Evolutionary conservation across 2,888 invertebrate genomes (phyloP), one percentile per base, ranked within the genome.

Genomic region (Sminthurinus aureus): DNA sequence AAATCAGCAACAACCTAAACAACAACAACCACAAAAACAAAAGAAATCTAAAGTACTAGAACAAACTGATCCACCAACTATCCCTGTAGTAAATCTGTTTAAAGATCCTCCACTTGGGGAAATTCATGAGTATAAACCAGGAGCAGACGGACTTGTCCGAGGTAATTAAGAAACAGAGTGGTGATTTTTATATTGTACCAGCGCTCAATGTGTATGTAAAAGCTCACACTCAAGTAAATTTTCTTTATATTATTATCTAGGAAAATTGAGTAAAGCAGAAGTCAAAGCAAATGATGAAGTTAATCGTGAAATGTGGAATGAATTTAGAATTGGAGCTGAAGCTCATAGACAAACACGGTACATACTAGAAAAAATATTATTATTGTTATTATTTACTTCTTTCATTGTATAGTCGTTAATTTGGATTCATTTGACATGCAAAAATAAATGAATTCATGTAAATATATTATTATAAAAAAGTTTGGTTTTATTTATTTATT

Each of bases 241-340:
- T n/a, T n/a, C n/a, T n/a, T n/a, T n/a, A 52, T n/a, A 66, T 9
- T 58, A 9, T 12, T 12, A n/a, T n/a, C n/a, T n/a, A n/a, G n/a
- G n/a, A n/a, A 67, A 69, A 22, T 58, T 71, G n/a, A 52, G 74
- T 18, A 79, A 71, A 90, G 97, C 96, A 89, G 98, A 98, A 89
- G 92, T 92, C 89, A 93, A 95, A 87, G 96, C 97, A 4, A 90
- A 98, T 50, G 99, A 99, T 90, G 92, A 94, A 89, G 93, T 96
- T 91, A 96, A 98, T 88, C 95, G 94, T 89, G 98, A 98, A 89
- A 95, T 97, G 89, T 99, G 98, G 90, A 96, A 96, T 89, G 98
- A 98, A 91, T 94, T 98, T 81, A 93, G 99, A 84, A 94, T 96
- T 89, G 99, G 99, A 24, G 99, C 99, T 13, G 99, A 99, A 90